Evolutionary conservation across 2,888 invertebrate genomes (phyloP).

Genomic region (Pediacus dermestoides): DNA sequence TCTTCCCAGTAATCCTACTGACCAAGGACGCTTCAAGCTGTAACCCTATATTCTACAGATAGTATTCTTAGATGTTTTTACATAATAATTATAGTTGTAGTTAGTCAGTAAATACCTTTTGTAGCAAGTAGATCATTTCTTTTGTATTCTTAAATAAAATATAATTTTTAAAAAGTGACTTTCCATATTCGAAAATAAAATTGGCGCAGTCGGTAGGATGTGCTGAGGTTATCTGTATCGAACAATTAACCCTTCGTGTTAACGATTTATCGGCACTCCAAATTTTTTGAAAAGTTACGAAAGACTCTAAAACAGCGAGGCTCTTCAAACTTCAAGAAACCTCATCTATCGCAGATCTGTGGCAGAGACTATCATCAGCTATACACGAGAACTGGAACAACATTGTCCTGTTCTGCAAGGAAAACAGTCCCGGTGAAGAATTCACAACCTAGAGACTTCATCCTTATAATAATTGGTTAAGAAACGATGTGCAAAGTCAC

Average conservation of each 20-base stretch:
- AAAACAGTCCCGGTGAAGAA: constrained; percentile 7
- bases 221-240: constrained; percentile 5
- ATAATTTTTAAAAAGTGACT: too few species aligned
- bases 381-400: constrained; percentile 7
- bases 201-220: constrained; percentile 14
- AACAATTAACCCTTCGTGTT: constrained; percentile 7
- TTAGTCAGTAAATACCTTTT: too few species aligned
- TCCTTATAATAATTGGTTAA: constrained; percentile 6
- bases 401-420: constrained; percentile 9
- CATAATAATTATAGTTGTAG: too few species aligned
- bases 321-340: constrained; percentile 10
- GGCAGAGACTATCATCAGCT: too few species aligned
- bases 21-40: too few species aligned
- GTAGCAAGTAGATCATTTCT: too few species aligned
- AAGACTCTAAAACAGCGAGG: constrained; percentile 3
- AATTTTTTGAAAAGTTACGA: not conserved
- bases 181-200: too few species aligned
- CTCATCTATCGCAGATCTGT: constrained; percentile 9
- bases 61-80: too few species aligned
- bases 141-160: too few species aligned
- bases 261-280: constrained; percentile 7
- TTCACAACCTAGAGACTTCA: constrained; percentile 5
- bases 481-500: constrained; percentile 4
- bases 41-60: too few species aligned
- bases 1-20: too few species aligned